Evolutionary conservation across 64 coral and sea anemone genomes (phyloP).

Genomic region (Montipora foliosa): DNA sequence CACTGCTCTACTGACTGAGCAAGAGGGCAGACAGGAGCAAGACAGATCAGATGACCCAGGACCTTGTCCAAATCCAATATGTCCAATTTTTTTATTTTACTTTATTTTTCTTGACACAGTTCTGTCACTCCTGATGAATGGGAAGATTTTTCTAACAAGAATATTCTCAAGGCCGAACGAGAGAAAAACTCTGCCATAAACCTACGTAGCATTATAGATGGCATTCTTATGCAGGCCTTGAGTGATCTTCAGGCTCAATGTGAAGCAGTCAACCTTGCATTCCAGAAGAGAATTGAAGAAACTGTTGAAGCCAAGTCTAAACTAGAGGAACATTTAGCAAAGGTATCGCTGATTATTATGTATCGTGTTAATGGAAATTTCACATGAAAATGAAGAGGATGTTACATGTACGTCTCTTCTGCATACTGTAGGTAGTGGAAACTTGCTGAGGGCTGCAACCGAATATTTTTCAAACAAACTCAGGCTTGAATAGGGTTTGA

Average conservation of each 20-base stretch:
- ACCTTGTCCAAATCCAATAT: too few species aligned
- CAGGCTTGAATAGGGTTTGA: too few species aligned
- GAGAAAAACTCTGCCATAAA: conserved; percentile 94
- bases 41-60: too few species aligned
- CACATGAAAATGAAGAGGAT: too few species aligned
- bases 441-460: too few species aligned
- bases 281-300: conserved; percentile 98
- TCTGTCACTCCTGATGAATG: conserved; percentile 96
- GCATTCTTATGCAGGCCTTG: conserved; percentile 91
- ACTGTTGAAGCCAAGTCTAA: conserved; percentile 96
- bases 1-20: too few species aligned
- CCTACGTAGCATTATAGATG: conserved; percentile 94
- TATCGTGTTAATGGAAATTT: too few species aligned
- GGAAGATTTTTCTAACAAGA: conserved; percentile 99
- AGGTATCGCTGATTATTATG: conserved; percentile 46
- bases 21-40: too few species aligned
- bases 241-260: conserved; percentile 95
- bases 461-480: too few species aligned
- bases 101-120: conserved; percentile 36
- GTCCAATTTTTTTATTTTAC: too few species aligned
- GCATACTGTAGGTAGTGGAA: too few species aligned
- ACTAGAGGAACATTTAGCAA: conserved; percentile 88
- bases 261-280: conserved; percentile 90
- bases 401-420: too few species aligned
- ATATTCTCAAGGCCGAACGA: conserved; percentile 92